phyloP scores from a whole-genome alignment of 2,113 vertebrate genomes.

The Canis aureus region DNA sequence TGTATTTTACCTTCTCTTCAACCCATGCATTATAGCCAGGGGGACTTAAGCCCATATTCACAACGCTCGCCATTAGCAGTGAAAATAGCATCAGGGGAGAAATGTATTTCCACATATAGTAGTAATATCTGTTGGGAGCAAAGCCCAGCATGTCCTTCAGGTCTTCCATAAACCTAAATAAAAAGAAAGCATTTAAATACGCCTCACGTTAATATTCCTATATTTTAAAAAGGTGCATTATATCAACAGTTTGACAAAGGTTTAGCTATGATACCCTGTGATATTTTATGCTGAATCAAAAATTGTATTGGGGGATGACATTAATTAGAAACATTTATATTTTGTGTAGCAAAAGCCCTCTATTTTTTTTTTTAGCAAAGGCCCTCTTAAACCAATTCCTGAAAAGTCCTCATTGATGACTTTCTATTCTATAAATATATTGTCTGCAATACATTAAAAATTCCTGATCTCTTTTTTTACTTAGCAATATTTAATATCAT shows the following conservation, averaged over 20 bases:
- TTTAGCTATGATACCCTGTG: background rate
- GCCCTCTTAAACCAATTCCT: background rate
- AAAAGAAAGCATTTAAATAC: constrained; percentile 62
- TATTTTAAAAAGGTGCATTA: background rate
- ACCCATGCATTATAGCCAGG: constrained; percentile 97
- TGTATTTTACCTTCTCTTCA: constrained; percentile 91
- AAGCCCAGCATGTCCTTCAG: constrained; percentile 98
- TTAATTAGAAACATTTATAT: background rate
- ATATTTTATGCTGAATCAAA: background rate
- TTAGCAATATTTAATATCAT: background rate
- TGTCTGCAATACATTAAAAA: background rate
- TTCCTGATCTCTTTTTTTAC: background rate
- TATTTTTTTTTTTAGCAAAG: background rate
- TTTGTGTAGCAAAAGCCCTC: too few species aligned
- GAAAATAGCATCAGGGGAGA: constrained; percentile 93
- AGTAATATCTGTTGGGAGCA: constrained; percentile 94
- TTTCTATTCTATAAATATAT: background rate
- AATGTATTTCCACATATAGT: constrained; percentile 99
- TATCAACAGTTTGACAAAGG: background rate
- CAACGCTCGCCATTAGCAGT: constrained; percentile 91
- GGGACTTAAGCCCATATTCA: constrained; percentile 94
- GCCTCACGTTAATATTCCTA: background rate
- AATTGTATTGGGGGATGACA: background rate
- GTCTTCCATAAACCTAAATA: constrained; percentile 97
- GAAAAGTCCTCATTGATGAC: background rate